A percentile compares a stretch with the other conserved stretches of the same genome.
phyloP scores from a whole-genome alignment of 2,888 invertebrate genomes.

The Amphipyra tragopoginis region DNA sequence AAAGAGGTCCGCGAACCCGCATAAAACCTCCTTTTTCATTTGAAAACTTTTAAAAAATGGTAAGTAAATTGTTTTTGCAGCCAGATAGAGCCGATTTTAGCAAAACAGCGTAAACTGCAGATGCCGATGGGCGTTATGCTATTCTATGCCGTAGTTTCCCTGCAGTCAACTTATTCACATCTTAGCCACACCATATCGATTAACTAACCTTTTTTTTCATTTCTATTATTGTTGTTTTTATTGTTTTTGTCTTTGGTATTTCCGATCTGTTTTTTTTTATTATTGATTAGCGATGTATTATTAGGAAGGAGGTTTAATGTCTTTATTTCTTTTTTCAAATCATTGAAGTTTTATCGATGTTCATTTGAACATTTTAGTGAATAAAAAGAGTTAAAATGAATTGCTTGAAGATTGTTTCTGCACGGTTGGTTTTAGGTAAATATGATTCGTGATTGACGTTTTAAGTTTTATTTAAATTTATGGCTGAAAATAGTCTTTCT shows the following conservation, averaged over 20 bases:
- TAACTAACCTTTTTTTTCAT: conserved; percentile 73
- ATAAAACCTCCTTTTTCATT: conserved; percentile 23
- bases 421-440: background rate
- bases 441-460: background rate
- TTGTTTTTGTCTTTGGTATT: conserved; percentile 23
- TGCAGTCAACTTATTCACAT: conserved; percentile 84
- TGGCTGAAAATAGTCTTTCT: conserved; percentile 14
- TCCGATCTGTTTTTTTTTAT: conserved; percentile 9
- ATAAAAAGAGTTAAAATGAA: conserved; percentile 1
- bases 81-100: conserved; percentile 63
- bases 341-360: background rate
- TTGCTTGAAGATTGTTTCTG: background rate
- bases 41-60: conserved; percentile 37
- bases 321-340: conserved; percentile 10
- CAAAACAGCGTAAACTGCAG: conserved; percentile 78
- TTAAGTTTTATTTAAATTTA: conserved; percentile 6
- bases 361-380: conserved; percentile 6
- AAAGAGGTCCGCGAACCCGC: conserved; percentile 26
- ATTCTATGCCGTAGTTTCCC: conserved; percentile 85
- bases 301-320: conserved; percentile 22
- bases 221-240: conserved; percentile 65
- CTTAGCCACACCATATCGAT: conserved; percentile 86
- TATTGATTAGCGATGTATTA: conserved; percentile 12
- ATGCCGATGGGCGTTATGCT: conserved; percentile 84
- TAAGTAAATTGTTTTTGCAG: conserved; percentile 56